These are phyloP conservation scores for Phoebastria nigripes DNA, from an alignment of 2,797 vertebrate genomes.

Conservation along the genomic window DNA sequence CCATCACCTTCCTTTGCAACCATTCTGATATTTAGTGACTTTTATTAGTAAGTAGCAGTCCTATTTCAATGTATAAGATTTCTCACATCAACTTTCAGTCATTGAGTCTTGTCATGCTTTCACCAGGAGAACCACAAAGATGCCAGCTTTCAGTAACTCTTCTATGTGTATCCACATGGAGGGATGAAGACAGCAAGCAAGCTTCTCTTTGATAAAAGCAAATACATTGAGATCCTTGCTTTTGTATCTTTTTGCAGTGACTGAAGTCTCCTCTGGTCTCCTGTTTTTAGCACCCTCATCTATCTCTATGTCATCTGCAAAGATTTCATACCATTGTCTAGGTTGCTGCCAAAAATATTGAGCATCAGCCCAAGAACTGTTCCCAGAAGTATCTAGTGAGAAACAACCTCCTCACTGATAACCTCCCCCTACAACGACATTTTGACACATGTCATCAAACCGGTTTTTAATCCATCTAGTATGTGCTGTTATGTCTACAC, in stretches of 20 bases:
- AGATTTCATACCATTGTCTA: neutral
- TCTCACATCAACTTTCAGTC: neutral
- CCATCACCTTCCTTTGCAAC: neutral
- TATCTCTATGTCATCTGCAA: neutral
- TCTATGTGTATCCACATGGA: neutral
- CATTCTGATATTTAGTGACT: neutral
- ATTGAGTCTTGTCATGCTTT: neutral
- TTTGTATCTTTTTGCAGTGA: neutral
- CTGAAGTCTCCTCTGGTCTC: neutral
- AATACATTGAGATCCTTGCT: neutral
- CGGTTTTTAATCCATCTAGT: neutral
- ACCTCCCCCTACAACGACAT: neutral
- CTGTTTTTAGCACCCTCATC: neutral
- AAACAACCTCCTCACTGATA: neutral
- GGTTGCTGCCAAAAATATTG: neutral
- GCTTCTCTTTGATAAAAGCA: neutral
- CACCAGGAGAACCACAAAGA: neutral
- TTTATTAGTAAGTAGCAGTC: neutral
- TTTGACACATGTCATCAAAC: neutral
- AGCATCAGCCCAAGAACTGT: neutral
- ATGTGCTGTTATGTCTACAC: neutral
- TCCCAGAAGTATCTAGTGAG: neutral
- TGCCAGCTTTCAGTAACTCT: neutral
- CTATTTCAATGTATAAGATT: neutral
- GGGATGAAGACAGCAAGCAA: neutral